These are phyloP conservation scores for Ruditapes philippinarum DNA, from an alignment of 1,140 invertebrate species.

Conservation along the genomic window DNA sequence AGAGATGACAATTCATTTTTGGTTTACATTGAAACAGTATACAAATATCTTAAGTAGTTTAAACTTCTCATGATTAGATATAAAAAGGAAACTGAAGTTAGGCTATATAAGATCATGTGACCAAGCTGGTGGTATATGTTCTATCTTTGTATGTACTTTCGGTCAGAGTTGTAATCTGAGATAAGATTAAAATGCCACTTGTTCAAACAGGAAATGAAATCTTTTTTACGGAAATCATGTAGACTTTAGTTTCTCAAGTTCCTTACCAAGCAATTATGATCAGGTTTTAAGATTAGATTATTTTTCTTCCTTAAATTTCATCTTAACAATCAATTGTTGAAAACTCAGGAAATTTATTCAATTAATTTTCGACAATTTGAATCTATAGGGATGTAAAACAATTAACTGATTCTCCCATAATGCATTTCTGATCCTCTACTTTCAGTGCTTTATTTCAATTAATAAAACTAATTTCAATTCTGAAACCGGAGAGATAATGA, in stretches of 20 bases:
- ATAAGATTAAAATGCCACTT: constrained; percentile 48
- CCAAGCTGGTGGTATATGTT: neutral
- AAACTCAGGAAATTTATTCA: constrained; percentile 27
- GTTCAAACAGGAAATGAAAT: constrained; percentile 46
- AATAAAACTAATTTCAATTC: constrained; percentile 15
- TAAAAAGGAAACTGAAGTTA: constrained; percentile 41
- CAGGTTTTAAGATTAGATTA: neutral
- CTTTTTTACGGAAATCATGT: constrained; percentile 47
- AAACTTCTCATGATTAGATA: constrained; percentile 51
- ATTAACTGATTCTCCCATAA: neutral
- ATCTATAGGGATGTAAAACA: constrained; percentile 25
- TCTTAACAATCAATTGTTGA: neutral
- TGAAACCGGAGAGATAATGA: no score
- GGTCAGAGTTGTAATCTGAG: constrained; percentile 41
- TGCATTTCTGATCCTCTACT: neutral
- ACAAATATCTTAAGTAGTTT: constrained; percentile 17
- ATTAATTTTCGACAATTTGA: constrained; percentile 28
- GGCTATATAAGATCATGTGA: constrained; percentile 34
- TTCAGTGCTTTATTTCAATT: constrained; percentile 7
- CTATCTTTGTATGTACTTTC: neutral
- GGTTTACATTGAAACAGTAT: neutral
- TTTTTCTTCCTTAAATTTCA: constrained; percentile 34
- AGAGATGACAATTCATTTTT: no score
- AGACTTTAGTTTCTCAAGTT: constrained; percentile 9
- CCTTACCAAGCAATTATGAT: constrained; percentile 10